Base-by-base conservation (phyloP, 2,113 vertebrate genomes). In the Pluvianellus socialis region DNA sequence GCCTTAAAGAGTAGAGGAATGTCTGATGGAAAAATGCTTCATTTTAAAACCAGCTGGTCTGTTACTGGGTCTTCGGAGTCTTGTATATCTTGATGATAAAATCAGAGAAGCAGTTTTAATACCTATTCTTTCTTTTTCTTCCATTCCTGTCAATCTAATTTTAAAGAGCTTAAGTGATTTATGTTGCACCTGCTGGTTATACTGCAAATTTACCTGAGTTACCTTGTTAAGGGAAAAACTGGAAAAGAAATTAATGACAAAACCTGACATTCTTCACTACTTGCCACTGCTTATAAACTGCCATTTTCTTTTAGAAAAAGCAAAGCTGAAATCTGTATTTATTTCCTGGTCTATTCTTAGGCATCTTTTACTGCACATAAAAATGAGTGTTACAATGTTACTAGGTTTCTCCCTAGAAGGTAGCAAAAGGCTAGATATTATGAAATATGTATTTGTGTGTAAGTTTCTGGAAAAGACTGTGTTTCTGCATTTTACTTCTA, bases 1-100 rank as follows among this genome's bases (percentile, higher is more conserved):
- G 76, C 73, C 45, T 80, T 93, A 80, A 93, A 96, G 66, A 89
- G 65, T 52, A 79, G 56, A 89, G 72, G 56, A 89, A 79, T 61
- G 92, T 27, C 75, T 93, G 49, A 75, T 1, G 2, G 40, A 91
- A 88, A 92, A 92, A 79, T 2, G 0, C 23, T 72, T 72, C 14
- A 7, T 86, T 81, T 92, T 81, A 58, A 81, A 88, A 50, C 33
- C 56, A 91, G 56, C 68, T 93, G 72, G 20, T 80, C 32, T 71
- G 23, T 33, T 88, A 56, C 3, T 38, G 16, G 65, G 61, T 58
- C 40, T 86, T 86, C 20, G 38, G 59, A 88, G 56, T 74, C 42
- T 59, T 86, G 21, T 68, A 19, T n/a, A 40, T 88, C 42, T 49
- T 79, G 18, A 74, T 68, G 26, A 67, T 55, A 83, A 95, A 90